Base-by-base conservation (phyloP, 2,888 invertebrate genomes). In the Hirtodrosophila confusa region DNA sequence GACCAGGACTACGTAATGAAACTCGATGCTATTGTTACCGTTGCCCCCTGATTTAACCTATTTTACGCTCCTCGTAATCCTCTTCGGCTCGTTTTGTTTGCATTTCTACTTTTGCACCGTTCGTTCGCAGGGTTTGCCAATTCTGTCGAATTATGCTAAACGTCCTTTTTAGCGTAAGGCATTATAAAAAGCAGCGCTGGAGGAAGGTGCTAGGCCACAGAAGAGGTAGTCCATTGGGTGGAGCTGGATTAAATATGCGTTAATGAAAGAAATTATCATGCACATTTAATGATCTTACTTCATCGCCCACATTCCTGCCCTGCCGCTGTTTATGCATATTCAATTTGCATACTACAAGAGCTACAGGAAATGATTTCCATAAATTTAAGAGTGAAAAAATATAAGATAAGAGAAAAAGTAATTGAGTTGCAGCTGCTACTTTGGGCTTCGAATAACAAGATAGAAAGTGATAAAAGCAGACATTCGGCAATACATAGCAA, bases 251-350 rank as follows among this genome's bases (percentile, higher is more conserved):
- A 82, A 84, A 82, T 78, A 82, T 87, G 87, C 79, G 74, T 82
- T 84, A 86, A 87, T 87, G 85, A 85, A 72, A 63, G 62, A 76
- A 76, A 82, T 86, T 86, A 84, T 85, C 76, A 82, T 87, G 61
- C 79, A 82, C 76, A 76, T 70, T 71, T 73, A 73, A 87, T 76
- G 61, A 68, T 68, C 58, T 67, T 45, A 61, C 66, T 36, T 50
- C 29, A 37, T 43, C 24, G 17, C 3, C 1, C 36, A 40, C 36
- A 24, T 23, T 53, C 37, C 27, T 23, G 24, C 10, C 33, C 41
- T 44, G 33, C n/a, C 31, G 7, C 31, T 31, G 43, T 9, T 27
- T 66, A 76, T 69, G 70, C 74, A 86, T 76, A 86, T 85, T 82
- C 66, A 50, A 86, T 80, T 78, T 71, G 17, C 17, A 17, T 17